These are phyloP conservation scores for Corydoras sp. DNA, from an alignment of 2,113 vertebrate species.

Conservation along the genomic window DNA sequence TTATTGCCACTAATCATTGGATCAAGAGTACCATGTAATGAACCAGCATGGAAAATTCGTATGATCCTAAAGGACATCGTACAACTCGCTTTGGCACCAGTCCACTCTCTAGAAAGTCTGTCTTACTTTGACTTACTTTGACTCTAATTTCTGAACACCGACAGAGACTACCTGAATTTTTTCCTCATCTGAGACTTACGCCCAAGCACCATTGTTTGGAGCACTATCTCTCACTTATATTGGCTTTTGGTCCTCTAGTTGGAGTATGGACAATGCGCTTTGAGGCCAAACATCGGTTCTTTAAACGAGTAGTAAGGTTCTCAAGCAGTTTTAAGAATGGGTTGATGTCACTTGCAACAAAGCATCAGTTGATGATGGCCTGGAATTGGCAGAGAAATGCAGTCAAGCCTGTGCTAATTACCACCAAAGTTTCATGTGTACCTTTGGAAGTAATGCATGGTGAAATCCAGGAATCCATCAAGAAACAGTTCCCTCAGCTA, in stretches of 20 bases:
- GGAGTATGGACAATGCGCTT: neutral
- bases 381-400: too few species aligned
- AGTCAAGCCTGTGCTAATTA: too few species aligned
- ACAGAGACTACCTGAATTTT: slow-evolving; percentile 4
- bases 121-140: slow-evolving; percentile 7
- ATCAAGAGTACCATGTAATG: neutral
- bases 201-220: neutral
- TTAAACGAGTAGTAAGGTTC: neutral
- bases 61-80: slow-evolving; percentile 9
- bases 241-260: slow-evolving; percentile 2
- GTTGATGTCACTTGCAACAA: neutral
- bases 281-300: neutral
- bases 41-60: slow-evolving; percentile 9
- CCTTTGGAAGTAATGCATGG: too few species aligned
- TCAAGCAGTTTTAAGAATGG: slow-evolving; percentile 1
- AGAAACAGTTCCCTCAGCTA: too few species aligned
- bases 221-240: neutral
- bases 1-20: slow-evolving; percentile 1
- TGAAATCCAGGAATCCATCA: too few species aligned
- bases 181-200: neutral
- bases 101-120: slow-evolving; percentile 12
- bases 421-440: too few species aligned
- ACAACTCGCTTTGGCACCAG: neutral
- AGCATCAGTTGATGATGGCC: neutral
- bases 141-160: slow-evolving; percentile 11